Percentiles rank a stretch among this genome's conserved stretches.
Evolutionary conservation across 2,113 vertebrate genomes (phyloP).

Genomic region (Fulica atra): DNA sequence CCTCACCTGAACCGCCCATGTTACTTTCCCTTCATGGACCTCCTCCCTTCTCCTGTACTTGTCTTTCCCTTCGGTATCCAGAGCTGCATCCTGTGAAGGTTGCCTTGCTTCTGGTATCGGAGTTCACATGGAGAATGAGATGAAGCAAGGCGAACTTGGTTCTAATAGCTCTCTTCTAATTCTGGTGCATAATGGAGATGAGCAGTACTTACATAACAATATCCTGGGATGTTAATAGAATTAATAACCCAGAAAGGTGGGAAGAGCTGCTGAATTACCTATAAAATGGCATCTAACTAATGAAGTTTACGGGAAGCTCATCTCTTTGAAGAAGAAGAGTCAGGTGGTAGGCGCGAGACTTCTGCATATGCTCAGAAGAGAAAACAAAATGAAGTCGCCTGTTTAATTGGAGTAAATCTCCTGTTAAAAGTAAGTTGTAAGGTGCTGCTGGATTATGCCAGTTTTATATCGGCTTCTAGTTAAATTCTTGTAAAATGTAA

Average conservation of each 20-base stretch:
- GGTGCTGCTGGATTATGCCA: neutral
- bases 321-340: constrained; percentile 42
- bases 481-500: neutral
- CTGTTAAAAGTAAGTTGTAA: neutral
- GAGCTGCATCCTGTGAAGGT: neutral
- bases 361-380: neutral
- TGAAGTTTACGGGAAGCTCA: constrained; percentile 50
- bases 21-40: rapidly evolving
- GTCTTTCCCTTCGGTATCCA: neutral
- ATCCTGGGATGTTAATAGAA: constrained; percentile 65
- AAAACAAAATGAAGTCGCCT: constrained; percentile 10
- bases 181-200: constrained; percentile 58
- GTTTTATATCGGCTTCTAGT: neutral
- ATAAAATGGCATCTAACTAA: constrained; percentile 52
- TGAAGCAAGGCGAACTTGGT: constrained; percentile 33
- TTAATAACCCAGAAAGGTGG: constrained; percentile 69
- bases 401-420: neutral
- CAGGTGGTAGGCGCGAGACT: neutral
- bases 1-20: neutral
- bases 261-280: constrained; percentile 62
- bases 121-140: constrained; percentile 16
- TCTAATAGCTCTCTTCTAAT: constrained; percentile 37
- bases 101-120: neutral
- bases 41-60: neutral
- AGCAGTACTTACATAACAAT: constrained; percentile 67